A percentile compares a stretch with the other conserved stretches of the same genome.
Conservation (phyloP, 2,797 vertebrate species). For the Coreius guichenoti region DNA sequence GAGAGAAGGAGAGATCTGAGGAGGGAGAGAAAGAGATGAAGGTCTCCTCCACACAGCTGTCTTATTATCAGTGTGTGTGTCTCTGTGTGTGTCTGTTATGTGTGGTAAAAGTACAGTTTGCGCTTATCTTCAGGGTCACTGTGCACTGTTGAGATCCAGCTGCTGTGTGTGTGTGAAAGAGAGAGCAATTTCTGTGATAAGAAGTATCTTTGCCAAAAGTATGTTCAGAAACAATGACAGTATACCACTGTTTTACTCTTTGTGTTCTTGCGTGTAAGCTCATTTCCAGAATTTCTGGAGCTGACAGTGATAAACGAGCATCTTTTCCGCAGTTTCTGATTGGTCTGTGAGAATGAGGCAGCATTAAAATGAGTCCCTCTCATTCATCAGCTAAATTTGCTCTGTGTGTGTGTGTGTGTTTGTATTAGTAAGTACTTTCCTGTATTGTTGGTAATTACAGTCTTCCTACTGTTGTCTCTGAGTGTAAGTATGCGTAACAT, state of each 20-base stretch:
- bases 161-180: slow-evolving; percentile 28
- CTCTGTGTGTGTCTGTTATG: neutral
- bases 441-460: slow-evolving; percentile 52
- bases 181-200: neutral
- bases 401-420: slow-evolving; percentile 39
- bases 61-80: slow-evolving; percentile 38
- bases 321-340: slow-evolving; percentile 55
- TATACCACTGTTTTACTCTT: neutral
- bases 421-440: slow-evolving; percentile 58
- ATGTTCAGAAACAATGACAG: neutral
- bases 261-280: slow-evolving; percentile 51
- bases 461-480: slow-evolving; percentile 23
- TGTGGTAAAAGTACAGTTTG: slow-evolving; percentile 40
- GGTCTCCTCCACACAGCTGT: slow-evolving; percentile 48
- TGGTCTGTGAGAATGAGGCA: slow-evolving; percentile 49
- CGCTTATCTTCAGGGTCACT: slow-evolving; percentile 51
- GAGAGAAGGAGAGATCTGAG: slow-evolving; percentile 29
- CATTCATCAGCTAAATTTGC: slow-evolving; percentile 79
- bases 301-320: slow-evolving; percentile 50
- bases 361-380: slow-evolving; percentile 66
- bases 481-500: neutral
- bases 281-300: slow-evolving; percentile 43
- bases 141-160: slow-evolving; percentile 48
- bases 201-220: neutral
- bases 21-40: slow-evolving; percentile 15